Conservation (phyloP, 2,797 vertebrate genomes). For the Clarias pachynema region DNA sequence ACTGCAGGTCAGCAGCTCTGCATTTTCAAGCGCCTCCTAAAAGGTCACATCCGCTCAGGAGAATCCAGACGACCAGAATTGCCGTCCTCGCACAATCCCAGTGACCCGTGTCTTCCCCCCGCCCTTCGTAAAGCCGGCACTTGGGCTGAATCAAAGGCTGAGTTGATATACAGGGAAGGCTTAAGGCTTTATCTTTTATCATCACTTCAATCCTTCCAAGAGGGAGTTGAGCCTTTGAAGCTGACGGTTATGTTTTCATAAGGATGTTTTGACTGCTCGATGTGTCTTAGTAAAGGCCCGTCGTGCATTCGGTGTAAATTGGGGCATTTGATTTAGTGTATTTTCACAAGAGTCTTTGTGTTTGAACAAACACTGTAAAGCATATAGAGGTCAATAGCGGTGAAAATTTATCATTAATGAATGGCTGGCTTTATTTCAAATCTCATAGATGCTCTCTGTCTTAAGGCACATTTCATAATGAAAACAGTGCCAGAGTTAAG, state of each 20-base stretch:
- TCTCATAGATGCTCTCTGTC: constrained; percentile 31
- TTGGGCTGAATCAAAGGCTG: constrained; percentile 49
- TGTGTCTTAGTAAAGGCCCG: constrained; percentile 32
- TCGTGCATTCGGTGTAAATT: constrained; percentile 25
- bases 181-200: constrained; percentile 55
- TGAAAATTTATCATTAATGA: constrained; percentile 47
- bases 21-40: constrained; percentile 64
- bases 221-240: constrained; percentile 52
- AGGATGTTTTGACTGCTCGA: constrained; percentile 51
- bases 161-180: constrained; percentile 48
- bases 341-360: constrained; percentile 47
- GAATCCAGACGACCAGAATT: constrained; percentile 40
- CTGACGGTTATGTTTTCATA: constrained; percentile 48
- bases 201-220: constrained; percentile 43
- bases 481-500: constrained; percentile 36
- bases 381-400: constrained; percentile 38
- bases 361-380: constrained; percentile 50
- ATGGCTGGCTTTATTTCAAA: constrained; percentile 44
- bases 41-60: constrained; percentile 52
- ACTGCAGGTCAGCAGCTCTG: constrained; percentile 73
- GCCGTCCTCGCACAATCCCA: constrained; percentile 12
- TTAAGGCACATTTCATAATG: constrained; percentile 27
- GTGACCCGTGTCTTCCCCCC: constrained; percentile 13
- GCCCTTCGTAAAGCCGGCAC: constrained; percentile 13
- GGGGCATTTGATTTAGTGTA: constrained; percentile 43